A percentile compares a stretch with the other conserved stretches of the same genome.
phyloP scores from a whole-genome alignment of 2,888 invertebrate genomes.

The Cancer borealis region DNA sequence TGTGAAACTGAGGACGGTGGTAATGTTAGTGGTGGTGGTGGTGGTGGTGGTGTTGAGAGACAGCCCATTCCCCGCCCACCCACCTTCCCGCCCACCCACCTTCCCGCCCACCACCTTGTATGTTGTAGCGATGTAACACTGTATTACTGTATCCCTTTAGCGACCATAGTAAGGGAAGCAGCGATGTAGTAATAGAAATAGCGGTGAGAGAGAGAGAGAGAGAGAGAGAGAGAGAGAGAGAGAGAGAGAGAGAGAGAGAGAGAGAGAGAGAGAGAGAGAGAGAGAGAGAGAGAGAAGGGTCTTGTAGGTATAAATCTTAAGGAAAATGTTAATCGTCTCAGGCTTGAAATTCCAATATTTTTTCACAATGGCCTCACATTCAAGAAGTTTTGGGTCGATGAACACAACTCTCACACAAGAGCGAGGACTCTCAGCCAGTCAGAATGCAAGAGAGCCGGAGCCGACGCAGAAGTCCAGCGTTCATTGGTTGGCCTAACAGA shows the following conservation, averaged over 20 bases:
- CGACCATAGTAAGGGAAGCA: background rate
- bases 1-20: background rate
- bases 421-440: constrained; percentile 46
- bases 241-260: constrained; percentile 23
- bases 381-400: constrained; percentile 53
- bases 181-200: background rate
- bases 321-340: constrained; percentile 30
- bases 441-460: background rate
- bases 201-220: background rate
- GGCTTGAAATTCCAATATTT: constrained; percentile 54
- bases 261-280: background rate
- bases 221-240: constrained; percentile 43
- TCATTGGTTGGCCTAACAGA: constrained; percentile 65
- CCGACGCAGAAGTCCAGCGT: background rate
- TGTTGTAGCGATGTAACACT: background rate
- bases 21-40: background rate
- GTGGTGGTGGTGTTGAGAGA: background rate
- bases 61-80: background rate
- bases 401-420: constrained; percentile 35
- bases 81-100: background rate
- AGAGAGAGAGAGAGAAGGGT: background rate
- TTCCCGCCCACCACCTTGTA: background rate
- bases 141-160: background rate
- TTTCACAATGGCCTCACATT: constrained; percentile 52
- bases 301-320: background rate